These are phyloP conservation scores for Mesorhabditis sp. DNA, from an alignment of 2,888 invertebrate genomes.

Conservation along the genomic window DNA sequence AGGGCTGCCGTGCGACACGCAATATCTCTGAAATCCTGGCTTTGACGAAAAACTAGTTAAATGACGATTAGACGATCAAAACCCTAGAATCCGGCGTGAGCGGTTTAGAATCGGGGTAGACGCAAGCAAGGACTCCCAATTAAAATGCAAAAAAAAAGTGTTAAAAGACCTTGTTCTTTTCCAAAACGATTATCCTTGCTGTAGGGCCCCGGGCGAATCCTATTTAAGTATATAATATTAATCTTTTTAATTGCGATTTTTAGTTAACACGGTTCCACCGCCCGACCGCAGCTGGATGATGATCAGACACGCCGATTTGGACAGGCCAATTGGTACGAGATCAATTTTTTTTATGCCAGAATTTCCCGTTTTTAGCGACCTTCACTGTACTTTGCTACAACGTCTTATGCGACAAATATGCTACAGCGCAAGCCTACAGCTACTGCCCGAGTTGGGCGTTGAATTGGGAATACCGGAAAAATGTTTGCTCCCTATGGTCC, in stretches of 20 bases:
- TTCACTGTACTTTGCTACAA: slow-evolving; percentile 99
- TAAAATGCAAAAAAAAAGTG: too few relatives aligned
- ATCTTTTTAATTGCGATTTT: slow-evolving; percentile 15
- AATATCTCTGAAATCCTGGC: too few relatives aligned
- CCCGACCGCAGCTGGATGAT: slow-evolving; percentile 48
- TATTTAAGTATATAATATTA: too few relatives aligned
- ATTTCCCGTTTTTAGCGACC: slow-evolving; percentile 44
- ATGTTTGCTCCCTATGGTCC: background rate
- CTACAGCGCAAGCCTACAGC: slow-evolving; percentile 93
- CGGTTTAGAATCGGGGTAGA: too few relatives aligned
- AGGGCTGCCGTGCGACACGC: too few relatives aligned
- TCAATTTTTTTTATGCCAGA: background rate
- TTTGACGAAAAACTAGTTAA: too few relatives aligned
- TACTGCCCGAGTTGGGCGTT: slow-evolving; percentile 99
- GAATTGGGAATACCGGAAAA: slow-evolving; percentile 96
- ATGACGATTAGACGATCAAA: too few relatives aligned
- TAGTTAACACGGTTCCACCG: slow-evolving; percentile 45
- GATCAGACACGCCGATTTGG: slow-evolving; percentile 45
- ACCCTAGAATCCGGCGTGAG: too few relatives aligned
- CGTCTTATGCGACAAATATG: slow-evolving; percentile 97
- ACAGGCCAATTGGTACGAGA: slow-evolving; percentile 47
- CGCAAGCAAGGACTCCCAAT: too few relatives aligned
- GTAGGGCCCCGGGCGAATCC: background rate
- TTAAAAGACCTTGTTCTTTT: background rate
- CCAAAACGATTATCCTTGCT: background rate